These are phyloP conservation scores for Phyllostomus discolor DNA, from an alignment of 2,113 vertebrate genomes.

Conservation along the genomic window DNA sequence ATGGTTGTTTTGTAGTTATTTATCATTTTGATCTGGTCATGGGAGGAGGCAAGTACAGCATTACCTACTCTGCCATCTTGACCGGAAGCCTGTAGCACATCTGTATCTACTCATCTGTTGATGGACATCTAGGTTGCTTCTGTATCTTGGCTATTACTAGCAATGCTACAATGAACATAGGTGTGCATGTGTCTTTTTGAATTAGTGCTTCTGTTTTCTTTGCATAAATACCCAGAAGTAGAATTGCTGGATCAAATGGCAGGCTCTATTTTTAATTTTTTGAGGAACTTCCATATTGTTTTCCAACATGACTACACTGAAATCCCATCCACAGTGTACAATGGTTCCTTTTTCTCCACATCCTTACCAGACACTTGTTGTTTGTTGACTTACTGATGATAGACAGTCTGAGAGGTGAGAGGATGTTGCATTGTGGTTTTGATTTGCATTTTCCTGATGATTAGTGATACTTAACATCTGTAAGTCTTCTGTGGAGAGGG, in stretches of 20 bases:
- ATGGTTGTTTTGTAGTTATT: not conserved
- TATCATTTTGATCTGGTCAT: not conserved
- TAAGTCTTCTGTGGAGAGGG: no score
- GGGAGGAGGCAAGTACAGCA: not conserved
- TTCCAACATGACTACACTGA: no score
- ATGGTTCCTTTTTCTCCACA: not conserved
- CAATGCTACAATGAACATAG: not conserved
- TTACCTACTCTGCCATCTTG: not conserved
- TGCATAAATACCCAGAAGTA: not conserved
- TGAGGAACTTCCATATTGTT: no score
- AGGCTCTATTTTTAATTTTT: not conserved
- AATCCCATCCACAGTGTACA: no score
- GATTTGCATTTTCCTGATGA: not conserved
- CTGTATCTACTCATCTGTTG: not conserved
- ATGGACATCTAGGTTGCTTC: not conserved
- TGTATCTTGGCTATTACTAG: not conserved
- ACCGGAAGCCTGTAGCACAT: not conserved
- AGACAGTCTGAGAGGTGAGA: not conserved
- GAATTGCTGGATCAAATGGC: not conserved
- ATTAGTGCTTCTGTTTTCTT: not conserved
- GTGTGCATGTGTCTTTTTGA: not conserved
- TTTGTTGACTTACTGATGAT: not conserved
- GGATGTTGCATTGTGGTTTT: not conserved
- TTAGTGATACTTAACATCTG: not conserved
- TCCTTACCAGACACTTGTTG: not conserved